Evolutionary conservation across 2,113 vertebrate genomes (phyloP).

Genomic region (Centropus bengalensis): DNA sequence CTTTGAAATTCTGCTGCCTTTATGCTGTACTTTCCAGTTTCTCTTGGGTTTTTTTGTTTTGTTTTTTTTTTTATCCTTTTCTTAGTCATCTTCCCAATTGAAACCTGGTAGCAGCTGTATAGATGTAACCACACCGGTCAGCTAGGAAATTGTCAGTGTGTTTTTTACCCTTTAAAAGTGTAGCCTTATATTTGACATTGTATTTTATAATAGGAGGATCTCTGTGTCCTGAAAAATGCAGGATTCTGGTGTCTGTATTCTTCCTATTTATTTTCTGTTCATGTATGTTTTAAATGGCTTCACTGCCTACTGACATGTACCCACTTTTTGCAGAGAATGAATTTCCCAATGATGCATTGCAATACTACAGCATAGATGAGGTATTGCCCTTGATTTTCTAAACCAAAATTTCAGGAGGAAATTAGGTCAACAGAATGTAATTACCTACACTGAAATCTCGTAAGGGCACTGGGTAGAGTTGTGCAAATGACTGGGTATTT

Average conservation of each 20-base stretch:
- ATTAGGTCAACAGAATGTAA: slow-evolving; percentile 64
- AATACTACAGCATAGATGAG: not conserved
- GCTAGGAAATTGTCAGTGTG: not conserved
- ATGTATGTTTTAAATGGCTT: not conserved
- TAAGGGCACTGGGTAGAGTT: slow-evolving; percentile 9
- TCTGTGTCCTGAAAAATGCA: not conserved
- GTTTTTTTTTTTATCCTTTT: not conserved
- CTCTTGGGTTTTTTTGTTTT: not conserved
- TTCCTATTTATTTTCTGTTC: slow-evolving; percentile 13
- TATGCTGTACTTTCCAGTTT: not conserved
- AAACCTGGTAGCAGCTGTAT: not conserved
- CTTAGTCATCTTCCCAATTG: not conserved
- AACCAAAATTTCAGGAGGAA: slow-evolving; percentile 20
- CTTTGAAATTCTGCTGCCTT: not conserved
- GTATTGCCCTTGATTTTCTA: slow-evolving; percentile 35
- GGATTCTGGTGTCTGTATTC: not conserved
- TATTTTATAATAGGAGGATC: not conserved
- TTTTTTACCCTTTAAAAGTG: not conserved
- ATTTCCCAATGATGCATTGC: not conserved
- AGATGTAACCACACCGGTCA: not conserved
- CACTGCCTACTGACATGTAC: not conserved
- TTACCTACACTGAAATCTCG: slow-evolving; percentile 47
- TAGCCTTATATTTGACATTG: not conserved
- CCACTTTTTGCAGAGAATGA: not conserved
- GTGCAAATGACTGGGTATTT: slow-evolving; percentile 46